Evolutionary conservation across 2,888 invertebrate genomes (phyloP).

Genomic region (Leptopterna dolabrata): DNA sequence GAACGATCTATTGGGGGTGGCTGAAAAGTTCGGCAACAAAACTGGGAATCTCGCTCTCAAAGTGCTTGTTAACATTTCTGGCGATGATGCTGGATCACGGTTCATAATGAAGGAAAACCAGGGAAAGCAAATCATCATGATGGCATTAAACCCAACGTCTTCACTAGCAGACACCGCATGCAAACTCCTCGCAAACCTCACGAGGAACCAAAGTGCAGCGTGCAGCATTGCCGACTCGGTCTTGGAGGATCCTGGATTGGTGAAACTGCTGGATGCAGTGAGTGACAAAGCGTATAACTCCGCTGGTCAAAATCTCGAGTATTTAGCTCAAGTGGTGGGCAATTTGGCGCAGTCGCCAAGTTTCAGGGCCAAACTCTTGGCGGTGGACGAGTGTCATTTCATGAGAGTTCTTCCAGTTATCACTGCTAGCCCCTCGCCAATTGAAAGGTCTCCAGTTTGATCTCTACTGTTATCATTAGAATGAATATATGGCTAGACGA

Average conservation of each 20-base stretch:
- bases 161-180: slow-evolving; percentile 44
- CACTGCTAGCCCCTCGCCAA: neutral
- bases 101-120: neutral
- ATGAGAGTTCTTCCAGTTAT: slow-evolving; percentile 35
- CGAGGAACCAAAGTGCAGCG: slow-evolving; percentile 20
- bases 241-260: neutral
- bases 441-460: neutral
- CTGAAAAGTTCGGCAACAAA: neutral
- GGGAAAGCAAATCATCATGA: neutral
- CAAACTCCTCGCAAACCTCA: slow-evolving; percentile 52
- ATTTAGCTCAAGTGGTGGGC: slow-evolving; percentile 53
- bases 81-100: slow-evolving; percentile 19
- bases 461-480: too few species aligned
- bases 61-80: slow-evolving; percentile 45
- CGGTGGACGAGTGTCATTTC: neutral
- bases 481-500: too few species aligned
- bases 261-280: slow-evolving; percentile 34
- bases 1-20: neutral
- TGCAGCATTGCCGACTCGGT: neutral
- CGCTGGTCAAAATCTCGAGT: slow-evolving; percentile 36
- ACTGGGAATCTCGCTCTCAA: slow-evolving; percentile 38
- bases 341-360: slow-evolving; percentile 53
- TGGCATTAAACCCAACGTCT: slow-evolving; percentile 25
- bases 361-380: slow-evolving; percentile 66
- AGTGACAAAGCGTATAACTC: slow-evolving; percentile 50